Evolutionary conservation across 2,888 invertebrate genomes (phyloP), one percentile per base, ranked within the genome.

Genomic region (Lordiphosa andalusiaca): DNA sequence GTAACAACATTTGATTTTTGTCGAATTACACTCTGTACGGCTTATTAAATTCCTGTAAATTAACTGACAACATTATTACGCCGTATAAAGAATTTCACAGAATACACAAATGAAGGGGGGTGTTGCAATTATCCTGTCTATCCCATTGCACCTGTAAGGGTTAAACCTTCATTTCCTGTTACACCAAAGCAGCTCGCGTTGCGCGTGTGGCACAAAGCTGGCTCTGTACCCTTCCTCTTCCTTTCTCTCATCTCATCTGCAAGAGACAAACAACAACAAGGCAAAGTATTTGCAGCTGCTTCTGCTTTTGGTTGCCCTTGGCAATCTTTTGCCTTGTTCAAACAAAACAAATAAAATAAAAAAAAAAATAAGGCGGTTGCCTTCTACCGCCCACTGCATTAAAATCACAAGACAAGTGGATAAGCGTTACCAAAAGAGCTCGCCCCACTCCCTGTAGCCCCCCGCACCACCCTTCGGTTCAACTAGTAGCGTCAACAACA

Each of bases 351-450:
- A 44, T 30, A 44, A 44, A 33, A 33, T 30, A 6, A 33, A 16
- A 33, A 16, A 42, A 9, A 35, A 35, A 42, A 6, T 40, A 49
- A 46, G 42, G 42, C 42, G 64, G 53, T 61, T 59, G 58, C 57
- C 65, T 54, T 62, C 70, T 61, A 49, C 60, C 68, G 67, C 78
- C 73, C 75, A 76, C 76, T 80, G 62, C 82, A 82, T 82, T 77
- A 84, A 84, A 80, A 80, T 80, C 80, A 77, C 70, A 83, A 80
- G 75, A 80, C 78, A 80, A 77, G 84, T 77, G 84, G 80, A 78
- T 80, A 80, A 80, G 68, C 84, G 78, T 75, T 84, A 68, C 77
- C 76, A 73, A 77, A 77, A 80, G 81, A 67, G 53, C 12, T 35
- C 33, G 30, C 55, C 40, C 38, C n/a, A 19, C 50, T 38, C 40